phyloP scores from a whole-genome alignment of 2,113 vertebrate species.

The Neolamprologus variostigma region DNA sequence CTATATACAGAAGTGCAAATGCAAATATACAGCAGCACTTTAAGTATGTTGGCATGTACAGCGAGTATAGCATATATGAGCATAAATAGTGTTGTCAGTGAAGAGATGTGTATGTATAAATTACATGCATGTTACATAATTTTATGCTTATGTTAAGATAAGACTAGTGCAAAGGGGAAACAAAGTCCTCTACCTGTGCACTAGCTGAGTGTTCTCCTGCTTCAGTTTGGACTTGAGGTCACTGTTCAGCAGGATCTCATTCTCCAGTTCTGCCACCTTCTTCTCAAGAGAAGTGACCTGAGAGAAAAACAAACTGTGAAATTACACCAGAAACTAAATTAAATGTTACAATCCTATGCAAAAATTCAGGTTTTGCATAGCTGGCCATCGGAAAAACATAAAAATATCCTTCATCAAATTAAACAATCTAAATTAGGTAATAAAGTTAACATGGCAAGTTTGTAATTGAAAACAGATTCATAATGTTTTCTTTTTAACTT shows the following conservation, averaged over 20 bases:
- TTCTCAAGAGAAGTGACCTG: conserved; percentile 90
- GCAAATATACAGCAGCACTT: background rate
- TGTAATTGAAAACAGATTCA: background rate
- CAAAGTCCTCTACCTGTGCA: conserved; percentile 81
- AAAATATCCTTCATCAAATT: background rate
- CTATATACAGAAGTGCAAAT: background rate
- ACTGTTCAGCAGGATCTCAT: conserved; percentile 80
- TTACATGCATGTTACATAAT: background rate
- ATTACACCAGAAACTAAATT: background rate
- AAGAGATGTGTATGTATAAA: background rate
- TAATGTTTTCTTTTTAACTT: background rate
- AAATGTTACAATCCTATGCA: background rate
- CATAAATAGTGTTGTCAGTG: background rate
- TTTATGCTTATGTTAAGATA: background rate
- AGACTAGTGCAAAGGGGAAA: background rate
- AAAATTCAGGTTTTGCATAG: background rate
- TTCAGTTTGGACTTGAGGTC: conserved; percentile 92
- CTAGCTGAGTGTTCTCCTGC: conserved; percentile 90
- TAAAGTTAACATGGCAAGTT: background rate
- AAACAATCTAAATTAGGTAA: background rate
- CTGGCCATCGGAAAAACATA: background rate
- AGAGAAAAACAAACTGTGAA: background rate
- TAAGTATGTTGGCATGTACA: background rate
- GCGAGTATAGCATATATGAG: background rate
- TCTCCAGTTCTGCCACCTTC: conserved; percentile 91